These are phyloP conservation scores for Cheilinus undulatus DNA, from an alignment of 2,113 vertebrate genomes.

Conservation along the genomic window DNA sequence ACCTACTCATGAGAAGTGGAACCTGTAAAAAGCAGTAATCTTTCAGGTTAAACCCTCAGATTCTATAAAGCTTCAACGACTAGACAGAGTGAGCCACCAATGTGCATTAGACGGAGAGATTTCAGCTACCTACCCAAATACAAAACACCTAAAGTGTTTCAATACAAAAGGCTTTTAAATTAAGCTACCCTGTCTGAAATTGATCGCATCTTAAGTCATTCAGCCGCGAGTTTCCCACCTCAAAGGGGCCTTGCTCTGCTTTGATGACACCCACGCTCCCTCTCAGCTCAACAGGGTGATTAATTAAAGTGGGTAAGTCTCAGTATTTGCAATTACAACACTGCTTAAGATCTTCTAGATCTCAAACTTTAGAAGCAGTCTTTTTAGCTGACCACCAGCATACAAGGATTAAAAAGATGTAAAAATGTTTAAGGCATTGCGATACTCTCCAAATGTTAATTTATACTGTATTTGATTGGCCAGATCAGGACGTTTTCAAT, in stretches of 20 bases:
- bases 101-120: background rate
- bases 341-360: slow-evolving; percentile 10
- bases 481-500: slow-evolving; percentile 11
- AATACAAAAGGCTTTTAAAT: slow-evolving; percentile 19
- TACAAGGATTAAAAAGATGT: background rate
- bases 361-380: background rate
- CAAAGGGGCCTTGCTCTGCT: slow-evolving; percentile 53
- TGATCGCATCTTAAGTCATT: slow-evolving; percentile 25
- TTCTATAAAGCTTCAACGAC: background rate
- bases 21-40: background rate
- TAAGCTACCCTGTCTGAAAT: slow-evolving; percentile 15
- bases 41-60: background rate
- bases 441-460: background rate
- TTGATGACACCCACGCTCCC: slow-evolving; percentile 39
- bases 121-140: slow-evolving; percentile 2
- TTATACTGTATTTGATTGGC: background rate
- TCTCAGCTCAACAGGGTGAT: slow-evolving; percentile 34
- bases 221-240: slow-evolving; percentile 34
- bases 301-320: slow-evolving; percentile 48
- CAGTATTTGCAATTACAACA: slow-evolving; percentile 18
- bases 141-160: background rate
- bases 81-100: background rate
- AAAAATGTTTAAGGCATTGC: background rate
- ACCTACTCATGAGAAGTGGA: background rate
- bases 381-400: background rate